These are phyloP conservation scores for Oscheius onirici DNA, from an alignment of 2,888 invertebrate genomes.

Conservation along the genomic window DNA sequence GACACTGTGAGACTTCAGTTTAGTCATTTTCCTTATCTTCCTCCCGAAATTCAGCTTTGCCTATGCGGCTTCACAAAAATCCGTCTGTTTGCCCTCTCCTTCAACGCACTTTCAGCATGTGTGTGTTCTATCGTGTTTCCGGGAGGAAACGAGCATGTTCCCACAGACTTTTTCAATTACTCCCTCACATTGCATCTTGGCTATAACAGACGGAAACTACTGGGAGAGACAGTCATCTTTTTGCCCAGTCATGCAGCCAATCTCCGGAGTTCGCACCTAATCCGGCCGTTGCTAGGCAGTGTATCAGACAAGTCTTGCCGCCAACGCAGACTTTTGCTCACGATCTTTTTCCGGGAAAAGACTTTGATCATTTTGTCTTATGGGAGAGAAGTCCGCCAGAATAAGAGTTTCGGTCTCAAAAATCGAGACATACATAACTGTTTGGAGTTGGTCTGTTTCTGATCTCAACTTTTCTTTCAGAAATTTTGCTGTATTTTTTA, in stretches of 20 bases:
- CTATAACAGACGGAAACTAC: not conserved
- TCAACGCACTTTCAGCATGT: not conserved
- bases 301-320: not conserved
- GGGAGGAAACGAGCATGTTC: not conserved
- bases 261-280: not conserved
- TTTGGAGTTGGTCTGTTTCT: not conserved
- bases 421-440: not conserved
- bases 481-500: too few species aligned
- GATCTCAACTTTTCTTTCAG: not conserved
- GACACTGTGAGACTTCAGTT: too few species aligned
- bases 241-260: not conserved
- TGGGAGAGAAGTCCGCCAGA: not conserved
- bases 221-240: not conserved
- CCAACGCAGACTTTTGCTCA: not conserved
- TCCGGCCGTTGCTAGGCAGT: slow-evolving; percentile 15
- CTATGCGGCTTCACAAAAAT: not conserved
- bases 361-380: not conserved
- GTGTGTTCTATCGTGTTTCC: slow-evolving; percentile 9
- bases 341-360: not conserved
- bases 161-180: not conserved
- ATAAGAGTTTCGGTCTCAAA: not conserved
- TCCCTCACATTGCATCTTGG: not conserved
- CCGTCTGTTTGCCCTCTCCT: not conserved
- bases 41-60: too few species aligned
- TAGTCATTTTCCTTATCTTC: too few species aligned